Base-by-base conservation (phyloP, 2,797 vertebrate genomes). In the Borostomias antarcticus region DNA sequence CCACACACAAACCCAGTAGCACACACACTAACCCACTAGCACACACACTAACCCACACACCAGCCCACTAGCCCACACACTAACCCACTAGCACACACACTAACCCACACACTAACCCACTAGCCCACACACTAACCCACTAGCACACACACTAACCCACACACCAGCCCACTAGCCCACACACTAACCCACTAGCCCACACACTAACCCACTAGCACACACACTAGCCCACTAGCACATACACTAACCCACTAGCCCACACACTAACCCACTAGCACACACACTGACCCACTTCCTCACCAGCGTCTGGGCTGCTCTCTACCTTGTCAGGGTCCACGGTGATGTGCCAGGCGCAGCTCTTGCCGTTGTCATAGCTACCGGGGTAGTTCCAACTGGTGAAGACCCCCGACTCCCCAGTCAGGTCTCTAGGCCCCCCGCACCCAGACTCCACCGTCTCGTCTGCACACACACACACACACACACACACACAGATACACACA, bases 351-450 rank as follows among this genome's bases (percentile, higher is more conserved):
- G 75, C 66, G 77, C 92, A 94, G 76, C 86, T 90, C 75, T 82
- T 77, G 48, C 87, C 81, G 2, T 89, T 89, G 66, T 87, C 79
- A 4, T 93, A 93, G 67, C 81, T 89, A 58, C 61, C 83, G 54
- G 91, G 91, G 73, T 91, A 91, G 79, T 92, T 91, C 72, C 58
- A 60, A 68, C 92, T 93, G 81, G 74, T 81, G 82, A 94, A 90
- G 68, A 83, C 87, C 56, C 92, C 93, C 0, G 86, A 89, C 25
- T 88, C 80, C 21, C 62, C 86, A 0, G 69, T 83, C 67, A 93
- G 78, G 37, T 91, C 72, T 72, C 53, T 74, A 26, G 82, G 73
- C 58, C 80, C 79, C 5, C 84, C 84, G 45, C 92, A 93, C 1
- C 81, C 87, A 0, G 81, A 88, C 5, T 61, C 52, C 1, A 32